Conservation (phyloP, 1,140 invertebrate genomes). For the Apis cerana region DNA sequence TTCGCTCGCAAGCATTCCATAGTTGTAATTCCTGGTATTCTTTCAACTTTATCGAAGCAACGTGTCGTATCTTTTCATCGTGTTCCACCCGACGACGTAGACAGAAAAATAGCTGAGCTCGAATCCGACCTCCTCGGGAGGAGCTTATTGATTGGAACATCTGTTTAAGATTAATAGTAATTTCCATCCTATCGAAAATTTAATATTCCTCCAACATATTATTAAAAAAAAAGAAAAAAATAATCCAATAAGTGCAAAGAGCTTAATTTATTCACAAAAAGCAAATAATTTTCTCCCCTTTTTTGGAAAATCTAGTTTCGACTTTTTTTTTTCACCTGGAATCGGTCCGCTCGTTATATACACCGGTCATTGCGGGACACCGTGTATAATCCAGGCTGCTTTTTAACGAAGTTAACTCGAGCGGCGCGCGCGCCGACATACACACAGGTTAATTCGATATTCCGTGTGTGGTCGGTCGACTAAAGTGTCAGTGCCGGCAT, state of each 20-base stretch:
- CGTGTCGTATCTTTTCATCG: constrained; percentile 10
- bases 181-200: too few relatives aligned
- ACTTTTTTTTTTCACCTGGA: too few relatives aligned
- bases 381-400: constrained; percentile 36
- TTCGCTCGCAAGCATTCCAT: too few relatives aligned
- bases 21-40: neutral
- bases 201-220: too few relatives aligned
- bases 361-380: neutral
- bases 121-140: neutral
- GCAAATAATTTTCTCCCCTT: too few relatives aligned
- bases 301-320: too few relatives aligned
- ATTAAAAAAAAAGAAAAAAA: too few relatives aligned
- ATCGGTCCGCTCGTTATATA: neutral
- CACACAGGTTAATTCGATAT: constrained; percentile 37
- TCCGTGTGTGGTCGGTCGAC: constrained; percentile 49
- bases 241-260: too few relatives aligned
- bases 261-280: too few relatives aligned
- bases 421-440: neutral
- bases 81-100: too few relatives aligned
- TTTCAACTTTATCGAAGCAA: neutral
- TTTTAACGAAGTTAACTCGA: constrained; percentile 47
- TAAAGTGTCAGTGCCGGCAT: constrained; percentile 55
- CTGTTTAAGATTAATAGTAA: too few relatives aligned
- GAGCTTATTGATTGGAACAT: neutral
- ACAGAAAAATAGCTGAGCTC: too few relatives aligned